Percentiles rank a stretch among this genome's conserved stretches.
phyloP scores from a whole-genome alignment of 2,113 vertebrate genomes.

The Regulus satrapa region DNA sequence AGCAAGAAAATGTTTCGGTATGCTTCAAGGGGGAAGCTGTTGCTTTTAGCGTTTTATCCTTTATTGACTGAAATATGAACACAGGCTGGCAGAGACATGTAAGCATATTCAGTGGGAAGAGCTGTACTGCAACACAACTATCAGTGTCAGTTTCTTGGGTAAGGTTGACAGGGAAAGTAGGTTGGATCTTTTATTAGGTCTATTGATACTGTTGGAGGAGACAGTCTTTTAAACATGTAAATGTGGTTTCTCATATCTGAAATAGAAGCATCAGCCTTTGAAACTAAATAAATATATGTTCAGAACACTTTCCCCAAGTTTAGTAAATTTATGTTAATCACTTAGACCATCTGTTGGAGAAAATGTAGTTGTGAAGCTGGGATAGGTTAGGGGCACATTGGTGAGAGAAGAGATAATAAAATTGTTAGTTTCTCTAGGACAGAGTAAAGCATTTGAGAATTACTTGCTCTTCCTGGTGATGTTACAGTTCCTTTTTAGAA shows the following conservation, averaged over 20 bases:
- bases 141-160: not conserved
- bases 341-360: constrained; percentile 41
- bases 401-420: not conserved
- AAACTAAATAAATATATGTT: constrained; percentile 28
- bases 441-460: not conserved
- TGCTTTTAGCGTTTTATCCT: not conserved
- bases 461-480: not conserved
- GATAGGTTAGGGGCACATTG: not conserved
- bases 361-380: not conserved
- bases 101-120: not conserved
- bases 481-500: not conserved
- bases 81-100: fast-evolving
- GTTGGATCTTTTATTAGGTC: not conserved
- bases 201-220: not conserved
- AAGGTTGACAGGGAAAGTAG: not conserved
- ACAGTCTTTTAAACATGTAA: not conserved
- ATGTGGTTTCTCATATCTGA: not conserved
- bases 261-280: constrained; percentile 28
- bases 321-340: constrained; percentile 32
- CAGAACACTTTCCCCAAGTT: not conserved
- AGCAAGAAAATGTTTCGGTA: not conserved
- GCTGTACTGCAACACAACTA: not conserved
- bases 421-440: not conserved
- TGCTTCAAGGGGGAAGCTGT: not conserved
- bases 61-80: not conserved